Conservation (phyloP, 2,113 vertebrate genomes). For the Rhinolophus ferrumequinum region DNA sequence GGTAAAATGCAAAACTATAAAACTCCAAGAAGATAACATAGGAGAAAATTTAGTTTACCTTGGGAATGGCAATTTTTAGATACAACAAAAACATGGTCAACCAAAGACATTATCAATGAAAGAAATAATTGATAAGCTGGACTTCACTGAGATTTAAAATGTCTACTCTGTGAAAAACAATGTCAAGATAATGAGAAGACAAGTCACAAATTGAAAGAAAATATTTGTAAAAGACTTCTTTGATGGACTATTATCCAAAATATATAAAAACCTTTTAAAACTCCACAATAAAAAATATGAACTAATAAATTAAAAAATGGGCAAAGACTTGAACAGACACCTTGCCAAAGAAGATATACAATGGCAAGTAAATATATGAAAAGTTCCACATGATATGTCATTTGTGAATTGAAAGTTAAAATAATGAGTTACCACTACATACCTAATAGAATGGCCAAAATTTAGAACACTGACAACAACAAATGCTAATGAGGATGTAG, state of each 20-base stretch:
- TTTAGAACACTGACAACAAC: neutral
- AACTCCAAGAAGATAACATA: neutral
- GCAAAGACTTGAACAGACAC: neutral
- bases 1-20: neutral
- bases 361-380: neutral
- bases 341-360: neutral
- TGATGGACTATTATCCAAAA: constrained; percentile 2
- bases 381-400: neutral
- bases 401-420: constrained; percentile 1
- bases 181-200: constrained; percentile 3
- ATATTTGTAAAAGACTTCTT: neutral
- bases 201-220: neutral
- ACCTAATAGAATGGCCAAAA: neutral
- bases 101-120: neutral
- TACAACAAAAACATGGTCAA: neutral
- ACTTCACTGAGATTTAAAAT: constrained; percentile 12
- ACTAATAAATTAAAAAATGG: neutral
- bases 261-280: neutral
- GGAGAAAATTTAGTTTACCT: neutral
- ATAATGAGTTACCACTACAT: neutral
- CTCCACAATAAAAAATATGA: neutral
- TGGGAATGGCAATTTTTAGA: neutral
- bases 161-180: neutral
- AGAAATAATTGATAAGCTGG: neutral
- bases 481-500: neutral